phyloP scores from a whole-genome alignment of 2,797 vertebrate genomes.

The Gobio occitaniae region DNA sequence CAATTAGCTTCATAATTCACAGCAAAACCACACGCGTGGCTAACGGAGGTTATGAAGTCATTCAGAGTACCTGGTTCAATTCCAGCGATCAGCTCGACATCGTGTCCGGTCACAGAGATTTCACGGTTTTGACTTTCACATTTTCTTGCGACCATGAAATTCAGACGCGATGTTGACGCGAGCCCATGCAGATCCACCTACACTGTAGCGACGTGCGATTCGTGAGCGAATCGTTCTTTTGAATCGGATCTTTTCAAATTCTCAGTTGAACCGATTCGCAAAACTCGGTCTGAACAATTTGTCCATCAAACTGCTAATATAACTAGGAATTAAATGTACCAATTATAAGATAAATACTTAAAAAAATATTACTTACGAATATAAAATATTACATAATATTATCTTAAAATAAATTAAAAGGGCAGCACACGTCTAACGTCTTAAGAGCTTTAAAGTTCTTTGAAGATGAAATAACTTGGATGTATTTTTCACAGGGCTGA shows the following conservation, averaged over 20 bases:
- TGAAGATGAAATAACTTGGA: not conserved
- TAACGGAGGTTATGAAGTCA: not conserved
- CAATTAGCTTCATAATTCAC: constrained; percentile 42
- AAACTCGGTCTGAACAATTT: not conserved
- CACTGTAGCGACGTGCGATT: constrained; percentile 16
- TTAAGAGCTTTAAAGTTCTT: not conserved
- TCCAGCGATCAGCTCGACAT: constrained; percentile 43
- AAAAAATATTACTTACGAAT: not conserved
- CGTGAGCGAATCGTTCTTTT: not conserved
- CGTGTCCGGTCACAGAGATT: not conserved
- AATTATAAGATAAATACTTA: not conserved
- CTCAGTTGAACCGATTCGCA: not conserved
- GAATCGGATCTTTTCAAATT: not conserved
- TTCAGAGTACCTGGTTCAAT: constrained; percentile 4
- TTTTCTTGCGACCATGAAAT: constrained; percentile 33
- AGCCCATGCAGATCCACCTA: constrained; percentile 34
- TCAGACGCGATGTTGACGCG: constrained; percentile 35
- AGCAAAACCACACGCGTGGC: constrained; percentile 3
- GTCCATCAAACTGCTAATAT: not conserved
- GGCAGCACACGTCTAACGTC: not conserved
- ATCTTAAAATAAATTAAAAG: not conserved
- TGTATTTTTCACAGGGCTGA: not conserved
- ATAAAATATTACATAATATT: not conserved
- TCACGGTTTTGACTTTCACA: constrained; percentile 38
- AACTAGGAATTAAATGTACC: not conserved